Evolutionary conservation across 1,140 invertebrate species (phyloP), one percentile per base, ranked within the genome.

Genomic region (Drosophila jambulina): DNA sequence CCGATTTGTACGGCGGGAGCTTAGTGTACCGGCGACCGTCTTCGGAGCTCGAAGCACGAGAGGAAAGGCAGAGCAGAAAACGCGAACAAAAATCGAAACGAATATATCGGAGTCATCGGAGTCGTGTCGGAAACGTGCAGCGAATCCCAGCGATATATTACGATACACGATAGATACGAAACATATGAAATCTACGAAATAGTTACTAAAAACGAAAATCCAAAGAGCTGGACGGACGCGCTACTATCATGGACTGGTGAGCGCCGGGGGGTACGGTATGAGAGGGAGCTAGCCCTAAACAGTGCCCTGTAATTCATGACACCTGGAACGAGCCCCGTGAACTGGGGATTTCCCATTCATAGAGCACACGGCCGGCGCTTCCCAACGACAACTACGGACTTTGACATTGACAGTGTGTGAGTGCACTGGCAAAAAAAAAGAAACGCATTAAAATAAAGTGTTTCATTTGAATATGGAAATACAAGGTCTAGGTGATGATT

Each of bases 11-110:
- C 43, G 43, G 42, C 42, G 68, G 46, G 42, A 49, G 68, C 84
- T 87, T 67, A 71, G 83, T 86, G 71, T 87, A 87, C 78, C 83
- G 80, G 83, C 74, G 63, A 77, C 84, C 82, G 84, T 82, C 84
- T 86, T 80, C 84, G 83, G 71, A 87, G 83, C 79, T 87, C 80
- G 51, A 83, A 78, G 83, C 81, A 63, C 83, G 76, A 77, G 72
- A 74, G 62, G 23, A 59, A 56, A 67, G 69, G 12, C 49, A 56
- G 32, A 40, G 40, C 51, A 25, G 23, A 71, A 23, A 71, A 46
- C 67, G 43, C 58, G 49, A 75, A 38, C 12, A 46, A 75, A 72
- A 48, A 69, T 57, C 51, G 57, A 56, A 34, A 69, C 27, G 12
- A 54, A 36, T 49, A 53, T 25, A 15, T 15, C 36, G 42, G 9